A percentile compares a stretch with the other conserved stretches of the same genome.
These are phyloP conservation scores for Callaeas wilsoni DNA, from an alignment of 2,113 vertebrate species.

Conservation along the genomic window DNA sequence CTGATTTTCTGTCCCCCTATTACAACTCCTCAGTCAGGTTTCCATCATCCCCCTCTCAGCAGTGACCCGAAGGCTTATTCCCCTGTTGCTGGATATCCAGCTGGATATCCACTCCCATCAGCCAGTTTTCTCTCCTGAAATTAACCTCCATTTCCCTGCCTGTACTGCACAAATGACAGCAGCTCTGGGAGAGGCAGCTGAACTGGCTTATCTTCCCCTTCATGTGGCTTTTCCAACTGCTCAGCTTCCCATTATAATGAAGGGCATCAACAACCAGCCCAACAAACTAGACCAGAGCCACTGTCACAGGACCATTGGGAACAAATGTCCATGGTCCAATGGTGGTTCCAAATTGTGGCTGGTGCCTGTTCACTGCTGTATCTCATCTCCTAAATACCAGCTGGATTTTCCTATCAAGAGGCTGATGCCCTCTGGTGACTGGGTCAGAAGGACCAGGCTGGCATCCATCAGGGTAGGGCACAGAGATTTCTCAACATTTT, in stretches of 20 bases:
- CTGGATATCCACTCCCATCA: neutral
- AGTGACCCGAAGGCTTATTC: neutral
- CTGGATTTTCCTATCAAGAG: neutral
- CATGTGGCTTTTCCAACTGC: neutral
- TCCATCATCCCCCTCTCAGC: accelerated
- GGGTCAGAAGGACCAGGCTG: neutral
- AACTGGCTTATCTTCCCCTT: neutral
- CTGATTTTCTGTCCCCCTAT: neutral
- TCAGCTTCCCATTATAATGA: neutral
- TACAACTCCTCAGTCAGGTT: neutral
- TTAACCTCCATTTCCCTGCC: neutral
- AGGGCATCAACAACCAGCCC: neutral
- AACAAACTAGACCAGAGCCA: accelerated
- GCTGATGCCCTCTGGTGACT: neutral
- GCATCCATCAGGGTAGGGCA: neutral
- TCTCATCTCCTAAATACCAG: neutral
- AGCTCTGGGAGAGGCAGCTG: neutral
- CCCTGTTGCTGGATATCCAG: neutral
- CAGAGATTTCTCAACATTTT: neutral
- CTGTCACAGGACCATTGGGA: neutral
- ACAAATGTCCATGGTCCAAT: accelerated
- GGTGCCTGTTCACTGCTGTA: neutral
- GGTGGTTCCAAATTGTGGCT: accelerated
- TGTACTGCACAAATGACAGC: neutral
- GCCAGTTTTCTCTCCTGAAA: neutral